Conservation (phyloP, 2,888 invertebrate genomes). For the Polia nebulosa region DNA sequence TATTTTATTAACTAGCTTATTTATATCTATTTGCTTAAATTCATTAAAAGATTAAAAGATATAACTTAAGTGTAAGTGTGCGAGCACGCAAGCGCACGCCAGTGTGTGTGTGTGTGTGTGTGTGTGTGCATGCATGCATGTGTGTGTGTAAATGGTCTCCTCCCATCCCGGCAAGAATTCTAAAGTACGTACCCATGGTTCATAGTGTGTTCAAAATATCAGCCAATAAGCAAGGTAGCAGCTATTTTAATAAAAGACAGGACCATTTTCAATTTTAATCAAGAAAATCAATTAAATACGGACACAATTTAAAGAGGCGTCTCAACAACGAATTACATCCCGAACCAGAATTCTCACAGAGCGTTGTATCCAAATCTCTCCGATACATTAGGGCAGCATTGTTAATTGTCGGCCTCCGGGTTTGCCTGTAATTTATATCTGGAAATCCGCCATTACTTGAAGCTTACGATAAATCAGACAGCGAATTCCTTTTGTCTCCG, state of each 20-base stretch:
- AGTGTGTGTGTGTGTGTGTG: too few species aligned
- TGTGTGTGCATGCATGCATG: too few species aligned
- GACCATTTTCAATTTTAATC: constrained; percentile 35
- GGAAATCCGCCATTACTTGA: constrained; percentile 77
- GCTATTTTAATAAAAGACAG: constrained; percentile 10
- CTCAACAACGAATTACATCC: constrained; percentile 46
- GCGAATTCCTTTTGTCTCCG: constrained; percentile 80
- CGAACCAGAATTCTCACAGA: constrained; percentile 38
- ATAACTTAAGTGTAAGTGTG: too few species aligned
- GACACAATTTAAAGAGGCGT: constrained; percentile 18
- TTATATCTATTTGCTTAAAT: too few species aligned
- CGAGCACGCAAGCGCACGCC: too few species aligned
- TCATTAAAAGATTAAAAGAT: too few species aligned
- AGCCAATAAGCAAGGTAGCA: background rate
- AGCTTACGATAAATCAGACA: constrained; percentile 82
- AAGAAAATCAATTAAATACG: constrained; percentile 38
- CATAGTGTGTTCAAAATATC: background rate
- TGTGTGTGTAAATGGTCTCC: too few species aligned
- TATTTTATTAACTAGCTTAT: too few species aligned
- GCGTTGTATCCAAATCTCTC: constrained; percentile 63
- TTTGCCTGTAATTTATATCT: constrained; percentile 80
- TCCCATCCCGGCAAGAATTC: too few species aligned
- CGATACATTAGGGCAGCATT: constrained; percentile 76
- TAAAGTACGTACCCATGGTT: too few species aligned
- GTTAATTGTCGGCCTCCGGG: constrained; percentile 78